Percentiles rank a stretch among this genome's conserved stretches.
Evolutionary conservation across 2,888 invertebrate genomes (phyloP).

Genomic region (Drosophila barbarae): DNA sequence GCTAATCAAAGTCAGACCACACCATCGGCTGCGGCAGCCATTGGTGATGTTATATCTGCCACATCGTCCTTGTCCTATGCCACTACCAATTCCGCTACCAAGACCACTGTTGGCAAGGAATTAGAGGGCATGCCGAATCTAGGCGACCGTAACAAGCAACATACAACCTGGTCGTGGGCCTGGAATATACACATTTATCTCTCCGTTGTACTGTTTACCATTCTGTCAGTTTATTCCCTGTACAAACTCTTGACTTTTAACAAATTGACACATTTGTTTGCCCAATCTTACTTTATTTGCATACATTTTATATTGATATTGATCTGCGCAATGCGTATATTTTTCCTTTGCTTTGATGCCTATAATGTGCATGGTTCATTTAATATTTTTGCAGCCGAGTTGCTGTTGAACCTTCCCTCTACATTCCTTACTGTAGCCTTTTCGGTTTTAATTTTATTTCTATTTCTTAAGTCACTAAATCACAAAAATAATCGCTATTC

Average conservation of each 20-base stretch:
- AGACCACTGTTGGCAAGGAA: conserved; percentile 6
- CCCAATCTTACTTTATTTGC: conserved; percentile 92
- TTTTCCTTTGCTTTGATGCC: conserved; percentile 94
- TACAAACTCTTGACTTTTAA: conserved; percentile 92
- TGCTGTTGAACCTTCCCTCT: conserved; percentile 90
- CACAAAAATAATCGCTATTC: conserved; percentile 86
- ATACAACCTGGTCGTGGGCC: conserved; percentile 87
- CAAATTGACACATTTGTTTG: conserved; percentile 91
- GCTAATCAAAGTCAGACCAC: conserved; percentile 45
- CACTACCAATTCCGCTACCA: conserved; percentile 63
- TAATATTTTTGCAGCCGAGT: conserved; percentile 88
- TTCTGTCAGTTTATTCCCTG: conserved; percentile 91
- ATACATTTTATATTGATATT: conserved; percentile 90
- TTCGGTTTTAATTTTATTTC: conserved; percentile 90
- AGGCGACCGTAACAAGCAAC: conserved; percentile 32
- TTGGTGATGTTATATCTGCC: conserved; percentile 57
- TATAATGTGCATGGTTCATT: conserved; percentile 92
- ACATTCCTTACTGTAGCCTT: conserved; percentile 94
- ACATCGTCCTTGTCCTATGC: conserved; percentile 76
- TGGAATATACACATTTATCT: conserved; percentile 96
- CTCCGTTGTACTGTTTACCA: conserved; percentile 90
- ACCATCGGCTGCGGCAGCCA: conserved; percentile 65
- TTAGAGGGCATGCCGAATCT: not conserved
- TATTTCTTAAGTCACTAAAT: conserved; percentile 89
- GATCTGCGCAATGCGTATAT: conserved; percentile 90